These are phyloP conservation scores for Tetragnatha versicolor DNA, from an alignment of 1,140 invertebrate genomes.

Conservation along the genomic window DNA sequence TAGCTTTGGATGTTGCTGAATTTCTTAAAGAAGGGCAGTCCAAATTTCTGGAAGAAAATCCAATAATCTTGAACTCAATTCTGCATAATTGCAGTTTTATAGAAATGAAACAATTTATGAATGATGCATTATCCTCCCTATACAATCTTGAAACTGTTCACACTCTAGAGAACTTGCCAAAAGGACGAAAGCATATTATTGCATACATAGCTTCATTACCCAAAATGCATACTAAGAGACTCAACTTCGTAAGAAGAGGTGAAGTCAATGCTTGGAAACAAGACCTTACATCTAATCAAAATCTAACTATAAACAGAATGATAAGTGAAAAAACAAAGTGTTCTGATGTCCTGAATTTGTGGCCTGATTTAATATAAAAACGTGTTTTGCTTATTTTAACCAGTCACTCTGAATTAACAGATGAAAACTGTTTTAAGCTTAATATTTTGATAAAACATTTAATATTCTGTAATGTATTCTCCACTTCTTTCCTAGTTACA, in stretches of 20 bases:
- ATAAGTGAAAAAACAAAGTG: conserved; percentile 6
- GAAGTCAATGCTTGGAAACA: neutral
- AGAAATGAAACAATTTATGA: conserved; percentile 28
- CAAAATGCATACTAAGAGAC: neutral
- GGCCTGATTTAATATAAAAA: no score
- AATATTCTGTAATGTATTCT: no score
- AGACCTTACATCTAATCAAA: neutral
- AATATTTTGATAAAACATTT: no score
- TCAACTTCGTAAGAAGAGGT: conserved; percentile 22
- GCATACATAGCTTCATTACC: neutral
- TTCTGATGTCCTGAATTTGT: conserved; percentile 7
- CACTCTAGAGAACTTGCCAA: neutral
- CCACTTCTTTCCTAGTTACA: no score
- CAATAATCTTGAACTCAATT: conserved; percentile 18
- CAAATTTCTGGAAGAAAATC: conserved; percentile 23
- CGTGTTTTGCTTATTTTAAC: no score
- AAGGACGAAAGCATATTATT: conserved; percentile 33
- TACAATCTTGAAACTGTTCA: neutral
- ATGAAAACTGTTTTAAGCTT: no score
- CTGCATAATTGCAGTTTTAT: conserved; percentile 36
- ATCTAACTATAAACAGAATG: conserved; percentile 6
- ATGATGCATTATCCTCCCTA: neutral
- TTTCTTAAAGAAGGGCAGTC: conserved; percentile 41
- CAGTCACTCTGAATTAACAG: no score
- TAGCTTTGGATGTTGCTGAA: conserved; percentile 43